Evolutionary conservation across 1,140 invertebrate genomes (phyloP), one percentile per base, ranked within the genome.

Genomic region (Zaprionus capensis): DNA sequence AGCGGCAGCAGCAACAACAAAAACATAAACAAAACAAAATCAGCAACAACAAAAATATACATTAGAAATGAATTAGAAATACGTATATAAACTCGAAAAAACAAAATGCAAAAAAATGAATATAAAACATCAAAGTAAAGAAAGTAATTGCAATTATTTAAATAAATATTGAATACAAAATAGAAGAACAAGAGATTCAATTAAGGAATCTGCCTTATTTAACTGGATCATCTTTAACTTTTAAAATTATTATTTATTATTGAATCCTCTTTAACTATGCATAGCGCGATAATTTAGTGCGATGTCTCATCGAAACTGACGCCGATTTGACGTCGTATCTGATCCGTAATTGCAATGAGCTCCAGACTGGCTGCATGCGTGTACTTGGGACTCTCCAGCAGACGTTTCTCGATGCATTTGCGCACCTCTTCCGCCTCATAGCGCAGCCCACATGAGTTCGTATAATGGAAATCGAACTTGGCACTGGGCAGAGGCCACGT

Each of bases 391-490:
- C 95, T 95, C 93, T 96, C 95, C 14, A 93, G 93, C 22, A 82
- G 91, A 94, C 95, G 95, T 85, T 94, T 92, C 80, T 93, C 87
- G 49, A 97, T 94, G 82, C 96, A 97, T 68, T 93, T 92, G 15
- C 95, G 93, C 12, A 95, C 95, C 94, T 97, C 96, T 41, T 94
- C 92, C 6, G 96, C 96, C 93, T 98, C 95, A 81, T 95, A 97
- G 44, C 94, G 92, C 7, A 97, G 90, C 1, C 96, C 96, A 36
- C 93, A 94, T 55, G 95, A 96, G 82, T 97, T 96, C 4, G 80
- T 83, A 78, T 95, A 97, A 92, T 95, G 95, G 65, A 94, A 95
- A 36, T 93, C 87, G 5, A 93, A 76, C 17, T 91, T 91, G 5
- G 93, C 91, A 4, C 2, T 57, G 6, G 96, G 95, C n/a, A 96